Evolutionary conservation across 2,888 invertebrate species (phyloP).

Genomic region (Ephialtes manifestator): DNA sequence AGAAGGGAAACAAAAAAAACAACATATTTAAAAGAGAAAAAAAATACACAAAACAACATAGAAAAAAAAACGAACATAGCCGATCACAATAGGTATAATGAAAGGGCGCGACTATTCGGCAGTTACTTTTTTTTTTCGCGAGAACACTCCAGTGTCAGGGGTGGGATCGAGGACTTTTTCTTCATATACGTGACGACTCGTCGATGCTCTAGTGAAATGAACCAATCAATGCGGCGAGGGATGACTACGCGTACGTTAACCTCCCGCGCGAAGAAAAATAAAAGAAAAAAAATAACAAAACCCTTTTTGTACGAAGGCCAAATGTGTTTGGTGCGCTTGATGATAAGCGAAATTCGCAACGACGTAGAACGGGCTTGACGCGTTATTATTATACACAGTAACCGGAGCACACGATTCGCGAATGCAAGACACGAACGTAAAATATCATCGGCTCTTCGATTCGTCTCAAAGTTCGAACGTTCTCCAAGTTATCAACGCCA

Average conservation of each 20-base stretch:
- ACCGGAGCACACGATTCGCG: constrained; percentile 11
- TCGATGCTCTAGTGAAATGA: constrained; percentile 52
- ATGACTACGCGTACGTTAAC: constrained; percentile 27
- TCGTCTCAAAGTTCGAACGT: constrained; percentile 62
- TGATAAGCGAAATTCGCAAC: constrained; percentile 47
- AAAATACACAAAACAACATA: constrained; percentile 19
- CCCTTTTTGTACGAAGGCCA: constrained; percentile 66
- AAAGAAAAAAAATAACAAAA: not conserved
- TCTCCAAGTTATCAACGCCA: constrained; percentile 66
- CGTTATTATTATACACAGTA: constrained; percentile 13
- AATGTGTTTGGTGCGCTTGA: constrained; percentile 55
- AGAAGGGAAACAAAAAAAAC: constrained; percentile 23
- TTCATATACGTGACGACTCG: constrained; percentile 49
- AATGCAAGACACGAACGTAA: constrained; percentile 1
- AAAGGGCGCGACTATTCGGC: constrained; percentile 20
- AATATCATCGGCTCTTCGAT: constrained; percentile 41
- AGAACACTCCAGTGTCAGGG: constrained; percentile 34
- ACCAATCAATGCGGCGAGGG: constrained; percentile 50
- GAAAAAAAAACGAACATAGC: constrained; percentile 43
- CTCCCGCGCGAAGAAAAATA: constrained; percentile 37
- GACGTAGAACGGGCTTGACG: constrained; percentile 33
- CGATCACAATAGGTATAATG: constrained; percentile 14
- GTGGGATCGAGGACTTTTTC: constrained; percentile 40
- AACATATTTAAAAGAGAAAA: constrained; percentile 25
- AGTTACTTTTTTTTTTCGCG: constrained; percentile 46